phyloP scores from a whole-genome alignment of 2,888 invertebrate species.

The Aphidoletes aphidimyza region DNA sequence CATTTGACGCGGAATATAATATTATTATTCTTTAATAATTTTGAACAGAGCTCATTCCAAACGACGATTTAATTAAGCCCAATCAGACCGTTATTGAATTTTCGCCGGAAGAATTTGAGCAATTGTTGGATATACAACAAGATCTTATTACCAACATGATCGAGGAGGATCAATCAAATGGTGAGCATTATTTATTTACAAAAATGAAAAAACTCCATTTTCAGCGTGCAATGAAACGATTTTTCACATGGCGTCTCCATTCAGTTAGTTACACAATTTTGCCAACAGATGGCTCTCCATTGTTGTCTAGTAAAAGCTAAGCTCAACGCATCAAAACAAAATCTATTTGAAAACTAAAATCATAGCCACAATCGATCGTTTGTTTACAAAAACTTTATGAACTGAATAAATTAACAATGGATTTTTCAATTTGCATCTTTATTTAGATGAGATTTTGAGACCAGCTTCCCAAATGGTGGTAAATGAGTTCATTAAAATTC shows the following conservation, averaged over 20 bases:
- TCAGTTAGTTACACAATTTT: neutral
- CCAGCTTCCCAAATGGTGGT: neutral
- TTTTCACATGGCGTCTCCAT: slow-evolving; percentile 10
- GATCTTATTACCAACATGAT: neutral
- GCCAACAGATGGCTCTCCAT: neutral
- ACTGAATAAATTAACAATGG: neutral
- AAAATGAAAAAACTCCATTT: neutral
- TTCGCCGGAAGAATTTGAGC: neutral
- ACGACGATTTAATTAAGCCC: neutral
- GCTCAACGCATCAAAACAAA: neutral
- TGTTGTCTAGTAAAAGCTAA: no score
- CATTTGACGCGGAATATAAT: no score
- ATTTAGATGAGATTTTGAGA: neutral
- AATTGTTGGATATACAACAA: slow-evolving; percentile 28
- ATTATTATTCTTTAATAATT: no score
- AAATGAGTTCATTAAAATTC: slow-evolving; percentile 39
- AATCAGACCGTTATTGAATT: neutral
- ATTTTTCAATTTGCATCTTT: neutral
- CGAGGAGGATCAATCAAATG: neutral
- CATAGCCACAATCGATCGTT: no score
- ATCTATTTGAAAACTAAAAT: neutral
- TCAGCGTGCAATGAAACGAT: neutral
- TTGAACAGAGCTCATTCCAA: neutral
- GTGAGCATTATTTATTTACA: neutral
- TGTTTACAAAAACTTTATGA: neutral